phyloP scores from a whole-genome alignment of 2,797 vertebrate genomes.

The Limnodromus scolopaceus region DNA sequence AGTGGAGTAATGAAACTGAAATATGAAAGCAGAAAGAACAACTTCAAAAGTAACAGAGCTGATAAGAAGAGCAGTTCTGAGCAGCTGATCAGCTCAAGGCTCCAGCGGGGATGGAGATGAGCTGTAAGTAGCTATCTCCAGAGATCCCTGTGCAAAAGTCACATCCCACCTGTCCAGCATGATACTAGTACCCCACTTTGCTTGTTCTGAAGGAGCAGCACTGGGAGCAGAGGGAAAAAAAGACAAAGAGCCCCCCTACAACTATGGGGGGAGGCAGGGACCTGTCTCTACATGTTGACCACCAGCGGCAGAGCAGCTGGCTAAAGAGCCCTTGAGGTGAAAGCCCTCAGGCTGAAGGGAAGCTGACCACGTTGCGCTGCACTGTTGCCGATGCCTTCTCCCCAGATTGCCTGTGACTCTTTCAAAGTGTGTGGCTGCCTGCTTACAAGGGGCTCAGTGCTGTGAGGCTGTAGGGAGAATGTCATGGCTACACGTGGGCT shows the following conservation, averaged over 20 bases:
- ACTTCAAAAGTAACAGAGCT: background rate
- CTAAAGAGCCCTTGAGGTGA: background rate
- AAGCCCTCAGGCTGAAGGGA: background rate
- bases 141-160: background rate
- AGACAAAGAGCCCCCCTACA: background rate
- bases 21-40: background rate
- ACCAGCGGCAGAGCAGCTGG: background rate
- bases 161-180: rapidly evolving
- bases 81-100: background rate
- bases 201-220: background rate
- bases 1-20: background rate
- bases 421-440: background rate
- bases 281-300: background rate
- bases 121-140: background rate
- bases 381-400: background rate
- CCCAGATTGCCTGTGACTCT: background rate
- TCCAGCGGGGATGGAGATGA: background rate
- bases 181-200: background rate
- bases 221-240: background rate
- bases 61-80: background rate
- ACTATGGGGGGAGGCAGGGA: background rate
- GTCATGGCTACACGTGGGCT: too few species aligned
- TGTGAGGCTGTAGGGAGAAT: background rate
- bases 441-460: background rate
- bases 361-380: background rate